These are phyloP conservation scores for Menidia menidia DNA, from an alignment of 2,797 vertebrate species.

Conservation along the genomic window DNA sequence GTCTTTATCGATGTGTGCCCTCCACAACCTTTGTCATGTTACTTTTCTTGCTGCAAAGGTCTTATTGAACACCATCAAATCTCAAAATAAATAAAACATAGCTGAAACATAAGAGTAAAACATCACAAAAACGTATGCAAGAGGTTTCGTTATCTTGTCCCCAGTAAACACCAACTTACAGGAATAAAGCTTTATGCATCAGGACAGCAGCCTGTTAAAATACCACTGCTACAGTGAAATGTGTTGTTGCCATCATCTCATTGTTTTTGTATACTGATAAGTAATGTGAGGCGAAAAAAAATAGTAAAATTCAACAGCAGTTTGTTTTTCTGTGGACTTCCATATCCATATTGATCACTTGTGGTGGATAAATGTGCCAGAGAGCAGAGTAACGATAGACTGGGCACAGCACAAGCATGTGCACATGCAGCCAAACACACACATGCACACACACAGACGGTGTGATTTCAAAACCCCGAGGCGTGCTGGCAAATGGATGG, in stretches of 20 bases:
- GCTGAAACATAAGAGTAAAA: too few relatives aligned
- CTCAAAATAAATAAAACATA: too few relatives aligned
- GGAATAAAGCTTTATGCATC: neutral
- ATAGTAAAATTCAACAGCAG: neutral
- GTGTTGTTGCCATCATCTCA: constrained; percentile 5
- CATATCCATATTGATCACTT: constrained; percentile 42
- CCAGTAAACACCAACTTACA: neutral
- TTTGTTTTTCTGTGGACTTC: constrained; percentile 29
- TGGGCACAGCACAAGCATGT: constrained; percentile 25
- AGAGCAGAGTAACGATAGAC: constrained; percentile 52
- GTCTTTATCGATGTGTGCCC: neutral
- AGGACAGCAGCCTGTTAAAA: neutral
- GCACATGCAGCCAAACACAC: constrained; percentile 15
- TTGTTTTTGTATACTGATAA: neutral
- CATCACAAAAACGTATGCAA: too few relatives aligned
- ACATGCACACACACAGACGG: neutral
- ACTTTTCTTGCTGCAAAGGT: neutral
- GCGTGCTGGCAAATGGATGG: constrained; percentile 35
- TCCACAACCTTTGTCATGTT: neutral
- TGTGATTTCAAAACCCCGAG: constrained; percentile 14
- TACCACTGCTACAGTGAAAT: neutral
- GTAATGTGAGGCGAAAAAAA: constrained; percentile 21
- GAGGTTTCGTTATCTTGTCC: neutral
- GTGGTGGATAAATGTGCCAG: constrained; percentile 68
- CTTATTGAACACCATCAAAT: neutral